Base-by-base conservation (phyloP, 2,888 invertebrate genomes). In the Cenopis cana region DNA sequence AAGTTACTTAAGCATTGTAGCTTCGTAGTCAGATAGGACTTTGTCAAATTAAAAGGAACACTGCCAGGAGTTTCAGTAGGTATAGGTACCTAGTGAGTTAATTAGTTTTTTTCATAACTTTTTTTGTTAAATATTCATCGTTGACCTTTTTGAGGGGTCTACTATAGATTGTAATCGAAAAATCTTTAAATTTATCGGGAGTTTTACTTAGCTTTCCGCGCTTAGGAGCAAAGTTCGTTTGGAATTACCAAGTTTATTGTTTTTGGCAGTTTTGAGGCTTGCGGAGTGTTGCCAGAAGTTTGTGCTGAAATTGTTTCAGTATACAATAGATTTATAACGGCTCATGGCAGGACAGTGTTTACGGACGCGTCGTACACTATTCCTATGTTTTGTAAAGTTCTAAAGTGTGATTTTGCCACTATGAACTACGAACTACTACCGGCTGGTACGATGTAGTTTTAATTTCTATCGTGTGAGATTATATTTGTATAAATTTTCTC, bases 101-200 rank as follows among this genome's bases (percentile, higher is more conserved):
- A 65, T 55, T 55, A 65, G 29, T 46, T 65, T 56, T 24, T 65
- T 56, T 65, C 52, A 56, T 24, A 17, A 29, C 29, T 24, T 38
- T 52, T 24, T 24, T 54, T 65, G 36, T 36, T 41, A 65, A 65
- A 65, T 62, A 68, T 50, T 68, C 67, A 55, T 29, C 46, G 33
- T 46, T 62, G 68, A 49, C 68, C 61, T 62, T 55, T 68, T 50
- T 49, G 17, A 14, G 62, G 49, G 14, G 62, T 62, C 60, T 49
- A 62, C 52, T 62, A 62, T 33, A 50, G 61, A 61, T 50, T 52
- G 36, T 62, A 52, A 62, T 62, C 52, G 50, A 36, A 38, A 52
- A 62, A 36, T 36, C 14, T 52, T 62, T 52, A 62, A 36, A 60
- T 60, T 49, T 49, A 60, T 46, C 14, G 46, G 20, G 46, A 46